Conservation (phyloP, 2,888 invertebrate genomes). For the Zaprionus obscuricornis region DNA sequence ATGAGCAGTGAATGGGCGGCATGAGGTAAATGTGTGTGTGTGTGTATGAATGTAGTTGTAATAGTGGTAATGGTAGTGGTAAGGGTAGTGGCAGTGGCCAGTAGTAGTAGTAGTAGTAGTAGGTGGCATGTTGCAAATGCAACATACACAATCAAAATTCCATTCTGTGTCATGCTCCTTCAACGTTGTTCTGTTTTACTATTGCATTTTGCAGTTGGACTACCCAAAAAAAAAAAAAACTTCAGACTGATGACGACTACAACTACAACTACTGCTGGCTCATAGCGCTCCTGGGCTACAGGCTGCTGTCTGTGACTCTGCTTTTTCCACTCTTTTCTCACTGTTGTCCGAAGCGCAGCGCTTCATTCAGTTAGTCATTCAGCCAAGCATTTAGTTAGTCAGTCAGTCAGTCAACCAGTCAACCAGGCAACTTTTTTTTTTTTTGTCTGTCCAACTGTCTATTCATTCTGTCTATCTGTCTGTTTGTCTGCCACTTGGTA, state of each 20-base stretch:
- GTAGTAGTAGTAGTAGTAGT: background rate
- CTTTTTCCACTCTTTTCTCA: background rate
- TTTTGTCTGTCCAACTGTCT: conserved; percentile 7
- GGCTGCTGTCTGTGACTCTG: background rate
- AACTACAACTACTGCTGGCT: too few species aligned
- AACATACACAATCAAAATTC: conserved; percentile 69
- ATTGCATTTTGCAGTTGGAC: background rate
- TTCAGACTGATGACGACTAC: too few species aligned
- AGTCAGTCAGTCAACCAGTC: conserved; percentile 26
- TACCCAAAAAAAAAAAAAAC: background rate
- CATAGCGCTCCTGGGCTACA: too few species aligned
- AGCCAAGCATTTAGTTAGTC: conserved; percentile 58
- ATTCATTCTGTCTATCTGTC: conserved; percentile 7
- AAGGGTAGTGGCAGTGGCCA: background rate
- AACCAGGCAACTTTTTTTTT: background rate
- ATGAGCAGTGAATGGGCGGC: background rate
- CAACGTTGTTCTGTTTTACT: background rate
- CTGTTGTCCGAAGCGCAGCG: conserved; percentile 35
- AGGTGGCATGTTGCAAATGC: conserved; percentile 41
- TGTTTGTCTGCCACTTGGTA: conserved; percentile 17
- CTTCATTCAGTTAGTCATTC: conserved; percentile 57
- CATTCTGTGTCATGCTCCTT: conserved; percentile 54
- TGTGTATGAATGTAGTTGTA: background rate
- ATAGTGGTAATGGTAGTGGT: background rate
- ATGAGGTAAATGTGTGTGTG: background rate